phyloP scores from a whole-genome alignment of 2,797 vertebrate species.

The Phrynocephalus guinanensis region DNA sequence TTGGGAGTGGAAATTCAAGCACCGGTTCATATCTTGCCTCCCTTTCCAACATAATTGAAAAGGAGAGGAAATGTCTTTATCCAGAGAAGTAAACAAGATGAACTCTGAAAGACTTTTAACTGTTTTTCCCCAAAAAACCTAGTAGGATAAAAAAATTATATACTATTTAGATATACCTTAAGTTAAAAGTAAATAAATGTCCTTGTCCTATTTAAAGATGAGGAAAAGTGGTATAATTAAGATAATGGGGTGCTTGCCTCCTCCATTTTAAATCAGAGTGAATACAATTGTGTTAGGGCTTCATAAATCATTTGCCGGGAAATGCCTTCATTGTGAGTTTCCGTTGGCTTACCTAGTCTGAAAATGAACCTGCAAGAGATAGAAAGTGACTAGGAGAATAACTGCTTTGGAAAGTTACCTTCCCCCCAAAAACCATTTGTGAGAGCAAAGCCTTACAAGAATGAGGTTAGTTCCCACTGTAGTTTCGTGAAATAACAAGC shows the following conservation, averaged over 20 bases:
- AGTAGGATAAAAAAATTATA: slow-evolving; percentile 82
- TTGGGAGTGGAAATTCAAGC: slow-evolving; percentile 67
- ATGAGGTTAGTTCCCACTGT: slow-evolving; percentile 52
- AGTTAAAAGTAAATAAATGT: slow-evolving; percentile 82
- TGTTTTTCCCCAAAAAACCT: slow-evolving; percentile 78
- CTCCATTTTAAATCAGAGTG: slow-evolving; percentile 64
- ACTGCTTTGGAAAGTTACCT: slow-evolving; percentile 47
- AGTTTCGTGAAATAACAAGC: slow-evolving; percentile 60
- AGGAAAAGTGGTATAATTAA: slow-evolving; percentile 76
- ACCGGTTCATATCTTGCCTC: slow-evolving; percentile 73
- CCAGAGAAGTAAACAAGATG: slow-evolving; percentile 76
- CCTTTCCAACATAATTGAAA: slow-evolving; percentile 73
- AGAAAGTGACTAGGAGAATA: slow-evolving; percentile 54
- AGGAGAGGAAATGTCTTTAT: slow-evolving; percentile 77
- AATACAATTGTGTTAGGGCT: slow-evolving; percentile 61
- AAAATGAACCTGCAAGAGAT: slow-evolving; percentile 57
- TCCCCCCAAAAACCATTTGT: slow-evolving; percentile 24
- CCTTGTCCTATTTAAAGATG: slow-evolving; percentile 82
- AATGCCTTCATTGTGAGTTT: slow-evolving; percentile 68
- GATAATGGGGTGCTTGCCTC: slow-evolving; percentile 69
- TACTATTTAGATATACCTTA: slow-evolving; percentile 85
- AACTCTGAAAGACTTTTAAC: slow-evolving; percentile 83
- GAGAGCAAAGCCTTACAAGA: slow-evolving; percentile 70
- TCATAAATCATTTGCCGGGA: slow-evolving; percentile 62
- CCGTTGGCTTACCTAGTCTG: slow-evolving; percentile 58